A percentile compares a stretch with the other conserved stretches of the same genome.
phyloP scores from a whole-genome alignment of 2,888 invertebrate genomes.

The Himalopsyche anomala region DNA sequence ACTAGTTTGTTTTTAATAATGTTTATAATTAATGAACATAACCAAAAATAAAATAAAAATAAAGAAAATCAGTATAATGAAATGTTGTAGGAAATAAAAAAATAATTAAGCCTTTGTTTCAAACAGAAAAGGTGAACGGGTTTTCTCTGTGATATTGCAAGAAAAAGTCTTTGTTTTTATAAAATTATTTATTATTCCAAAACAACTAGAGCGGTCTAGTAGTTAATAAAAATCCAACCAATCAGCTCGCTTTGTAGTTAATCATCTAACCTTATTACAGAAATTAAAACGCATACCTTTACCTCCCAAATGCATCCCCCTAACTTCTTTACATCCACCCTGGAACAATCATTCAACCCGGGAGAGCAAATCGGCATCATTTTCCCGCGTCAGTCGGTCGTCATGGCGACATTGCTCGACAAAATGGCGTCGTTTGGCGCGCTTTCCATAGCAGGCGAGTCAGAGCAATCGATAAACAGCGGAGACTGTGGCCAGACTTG shows the following conservation, averaged over 20 bases:
- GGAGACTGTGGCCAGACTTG: slow-evolving; percentile 38
- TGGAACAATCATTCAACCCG: background rate
- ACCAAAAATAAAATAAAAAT: no score
- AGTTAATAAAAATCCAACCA: background rate
- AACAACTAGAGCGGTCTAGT: background rate
- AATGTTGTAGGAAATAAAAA: no score
- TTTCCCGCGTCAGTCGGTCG: slow-evolving; percentile 63
- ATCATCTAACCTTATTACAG: background rate
- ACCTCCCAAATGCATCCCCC: background rate
- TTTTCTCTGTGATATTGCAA: no score
- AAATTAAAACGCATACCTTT: background rate
- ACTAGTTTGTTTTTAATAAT: no score
- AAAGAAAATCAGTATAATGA: no score
- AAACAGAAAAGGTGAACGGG: no score
- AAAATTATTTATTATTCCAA: no score
- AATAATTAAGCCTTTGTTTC: no score
- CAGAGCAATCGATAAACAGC: slow-evolving; percentile 53
- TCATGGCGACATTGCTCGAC: slow-evolving; percentile 59
- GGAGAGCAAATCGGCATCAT: slow-evolving; percentile 44
- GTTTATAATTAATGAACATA: no score
- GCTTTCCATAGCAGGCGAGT: slow-evolving; percentile 57
- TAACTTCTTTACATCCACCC: background rate
- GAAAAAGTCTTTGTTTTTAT: no score
- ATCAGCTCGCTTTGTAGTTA: background rate
- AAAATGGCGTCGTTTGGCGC: slow-evolving; percentile 62